Evolutionary conservation across 2,797 vertebrate genomes (phyloP).

Genomic region (Syngnathus acus): DNA sequence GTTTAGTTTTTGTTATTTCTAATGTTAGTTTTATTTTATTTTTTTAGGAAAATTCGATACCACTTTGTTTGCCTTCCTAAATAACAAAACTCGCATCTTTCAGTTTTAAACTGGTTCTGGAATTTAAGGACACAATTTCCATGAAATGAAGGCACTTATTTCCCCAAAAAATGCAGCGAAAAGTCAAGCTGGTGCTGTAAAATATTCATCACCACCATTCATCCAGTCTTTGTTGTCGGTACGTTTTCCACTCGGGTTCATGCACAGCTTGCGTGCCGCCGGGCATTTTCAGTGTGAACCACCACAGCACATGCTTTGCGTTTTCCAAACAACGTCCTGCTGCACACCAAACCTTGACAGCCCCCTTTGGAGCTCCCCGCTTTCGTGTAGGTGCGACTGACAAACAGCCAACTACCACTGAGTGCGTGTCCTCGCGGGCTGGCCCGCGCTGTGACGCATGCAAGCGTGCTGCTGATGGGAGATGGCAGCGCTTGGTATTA

Average conservation of each 20-base stretch:
- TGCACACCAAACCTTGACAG: conserved; percentile 33
- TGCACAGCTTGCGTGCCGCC: conserved; percentile 18
- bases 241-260: conserved; percentile 12
- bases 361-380: conserved; percentile 18
- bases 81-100: neutral
- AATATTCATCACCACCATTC: conserved; percentile 16
- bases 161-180: neutral
- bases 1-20: too few relatives aligned
- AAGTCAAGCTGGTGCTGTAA: neutral
- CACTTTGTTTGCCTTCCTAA: too few relatives aligned
- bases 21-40: too few relatives aligned
- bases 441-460: conserved; percentile 20
- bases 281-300: conserved; percentile 26
- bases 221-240: conserved; percentile 10
- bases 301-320: conserved; percentile 19
- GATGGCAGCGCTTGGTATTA: conserved; percentile 58
- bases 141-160: neutral
- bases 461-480: conserved; percentile 48
- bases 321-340: conserved; percentile 20
- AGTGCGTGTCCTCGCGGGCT: conserved; percentile 42
- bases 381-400: conserved; percentile 49
- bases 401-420: conserved; percentile 46
- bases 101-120: neutral
- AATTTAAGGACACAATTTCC: neutral
- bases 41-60: too few relatives aligned